Percentiles rank a stretch among this genome's conserved stretches.
Conservation (phyloP, 2,888 invertebrate genomes). For the Caenorhabditis parvicauda region DNA sequence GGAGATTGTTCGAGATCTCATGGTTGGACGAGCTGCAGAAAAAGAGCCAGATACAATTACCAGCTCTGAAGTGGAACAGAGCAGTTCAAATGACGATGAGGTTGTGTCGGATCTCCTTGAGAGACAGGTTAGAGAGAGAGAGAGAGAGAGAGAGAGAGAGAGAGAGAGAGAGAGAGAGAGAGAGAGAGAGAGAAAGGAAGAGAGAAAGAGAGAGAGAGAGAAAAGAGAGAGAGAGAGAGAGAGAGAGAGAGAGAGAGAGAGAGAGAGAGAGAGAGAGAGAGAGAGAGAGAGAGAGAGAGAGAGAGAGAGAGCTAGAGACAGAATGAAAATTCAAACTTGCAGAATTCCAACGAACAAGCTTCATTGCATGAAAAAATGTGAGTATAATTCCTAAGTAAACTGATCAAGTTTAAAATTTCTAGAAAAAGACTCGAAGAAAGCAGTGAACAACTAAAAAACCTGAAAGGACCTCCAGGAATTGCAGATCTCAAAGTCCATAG, state of each 20-base stretch:
- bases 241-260: neutral
- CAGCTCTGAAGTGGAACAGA: neutral
- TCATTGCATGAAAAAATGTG: too few relatives aligned
- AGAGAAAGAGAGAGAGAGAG: neutral
- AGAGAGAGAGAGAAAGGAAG: neutral
- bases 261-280: neutral
- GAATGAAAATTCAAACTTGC: neutral
- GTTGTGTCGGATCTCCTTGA: neutral
- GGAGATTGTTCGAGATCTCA: too few relatives aligned
- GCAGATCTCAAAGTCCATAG: too few relatives aligned
- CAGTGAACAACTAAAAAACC: neutral
- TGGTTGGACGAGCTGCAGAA: too few relatives aligned
- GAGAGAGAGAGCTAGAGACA: neutral
- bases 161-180: neutral
- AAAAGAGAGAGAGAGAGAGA: conserved; percentile 1
- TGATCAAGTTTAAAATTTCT: too few relatives aligned
- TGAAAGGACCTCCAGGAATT: neutral
- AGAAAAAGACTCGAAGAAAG: neutral
- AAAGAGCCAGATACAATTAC: neutral
- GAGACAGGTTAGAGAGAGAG: neutral
- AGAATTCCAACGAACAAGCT: too few relatives aligned
- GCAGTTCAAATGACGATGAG: neutral
- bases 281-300: neutral
- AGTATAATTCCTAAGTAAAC: too few relatives aligned
- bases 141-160: neutral